Conservation (phyloP, 2,113 vertebrate species). For the Apeltes quadracus region DNA sequence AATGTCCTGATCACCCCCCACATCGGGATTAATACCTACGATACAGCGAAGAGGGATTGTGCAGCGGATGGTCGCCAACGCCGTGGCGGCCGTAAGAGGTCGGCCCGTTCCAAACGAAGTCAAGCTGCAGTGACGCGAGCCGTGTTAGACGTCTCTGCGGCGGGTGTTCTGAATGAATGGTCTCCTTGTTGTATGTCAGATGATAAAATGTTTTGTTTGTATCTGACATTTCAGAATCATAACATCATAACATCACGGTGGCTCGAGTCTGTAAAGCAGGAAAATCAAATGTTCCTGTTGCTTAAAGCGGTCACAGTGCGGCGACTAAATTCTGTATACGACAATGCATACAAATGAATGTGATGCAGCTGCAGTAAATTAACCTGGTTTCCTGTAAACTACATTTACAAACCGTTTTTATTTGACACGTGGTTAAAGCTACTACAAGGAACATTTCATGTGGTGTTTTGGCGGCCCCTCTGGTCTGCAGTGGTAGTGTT, state of each 20-base stretch:
- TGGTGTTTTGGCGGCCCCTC: background rate
- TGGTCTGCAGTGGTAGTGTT: background rate
- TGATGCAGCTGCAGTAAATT: background rate
- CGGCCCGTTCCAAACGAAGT: conserved; percentile 45
- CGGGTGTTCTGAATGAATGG: background rate
- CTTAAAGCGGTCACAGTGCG: background rate
- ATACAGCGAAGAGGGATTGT: conserved; percentile 9
- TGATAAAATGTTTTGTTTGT: background rate
- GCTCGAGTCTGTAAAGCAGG: background rate
- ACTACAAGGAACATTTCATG: background rate
- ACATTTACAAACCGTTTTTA: background rate
- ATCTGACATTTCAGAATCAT: background rate
- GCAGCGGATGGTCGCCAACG: conserved; percentile 38
- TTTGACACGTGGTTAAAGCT: too few relatives aligned
- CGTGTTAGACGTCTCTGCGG: background rate
- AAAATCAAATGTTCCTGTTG: background rate
- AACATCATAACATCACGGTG: background rate
- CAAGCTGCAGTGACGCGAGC: conserved; percentile 1
- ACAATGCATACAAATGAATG: background rate
- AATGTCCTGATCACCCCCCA: conserved; percentile 56
- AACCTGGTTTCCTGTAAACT: background rate
- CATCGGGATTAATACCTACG: conserved; percentile 33
- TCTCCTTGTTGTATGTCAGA: background rate
- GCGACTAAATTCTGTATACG: background rate
- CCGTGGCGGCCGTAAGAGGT: conserved; percentile 43